Conservation (phyloP, 2,888 invertebrate genomes). For the Terebella lapidaria region DNA sequence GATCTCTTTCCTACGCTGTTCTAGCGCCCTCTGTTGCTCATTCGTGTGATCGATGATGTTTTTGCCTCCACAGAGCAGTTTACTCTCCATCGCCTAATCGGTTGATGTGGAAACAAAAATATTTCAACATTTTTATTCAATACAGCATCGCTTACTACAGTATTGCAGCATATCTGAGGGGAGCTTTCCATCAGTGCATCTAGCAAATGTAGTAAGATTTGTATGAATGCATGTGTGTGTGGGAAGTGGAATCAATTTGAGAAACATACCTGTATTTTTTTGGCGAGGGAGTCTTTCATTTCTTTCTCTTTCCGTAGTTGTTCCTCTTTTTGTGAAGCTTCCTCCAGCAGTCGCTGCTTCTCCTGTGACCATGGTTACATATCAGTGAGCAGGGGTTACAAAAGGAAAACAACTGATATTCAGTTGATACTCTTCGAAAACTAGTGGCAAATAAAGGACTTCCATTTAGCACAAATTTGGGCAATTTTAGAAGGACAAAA, state of each 20-base stretch:
- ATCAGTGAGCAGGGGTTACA: too few species aligned
- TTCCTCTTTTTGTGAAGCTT: constrained; percentile 68
- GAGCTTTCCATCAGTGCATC: too few species aligned
- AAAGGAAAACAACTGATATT: too few species aligned
- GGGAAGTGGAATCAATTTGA: not conserved
- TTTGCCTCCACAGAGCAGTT: constrained; percentile 88
- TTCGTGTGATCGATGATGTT: constrained; percentile 93
- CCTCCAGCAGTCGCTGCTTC: constrained; percentile 58
- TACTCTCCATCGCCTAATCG: constrained; percentile 75
- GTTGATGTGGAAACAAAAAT: not conserved
- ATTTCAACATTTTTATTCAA: not conserved
- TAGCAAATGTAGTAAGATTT: too few species aligned
- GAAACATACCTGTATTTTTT: constrained; percentile 63
- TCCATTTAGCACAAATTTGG: too few species aligned
- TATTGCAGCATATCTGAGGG: too few species aligned
- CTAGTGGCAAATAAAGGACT: too few species aligned
- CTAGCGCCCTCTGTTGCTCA: constrained; percentile 84
- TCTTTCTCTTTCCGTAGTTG: constrained; percentile 53
- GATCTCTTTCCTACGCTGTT: constrained; percentile 79
- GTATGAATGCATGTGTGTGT: too few species aligned
- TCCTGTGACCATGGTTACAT: constrained; percentile 46
- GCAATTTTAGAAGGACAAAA: too few species aligned
- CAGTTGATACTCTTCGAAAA: too few species aligned
- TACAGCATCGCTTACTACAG: too few species aligned
- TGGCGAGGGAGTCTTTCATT: constrained; percentile 65